These are phyloP conservation scores for Drosophila busckii DNA, from an alignment of 1,140 invertebrate species.

Conservation along the genomic window DNA sequence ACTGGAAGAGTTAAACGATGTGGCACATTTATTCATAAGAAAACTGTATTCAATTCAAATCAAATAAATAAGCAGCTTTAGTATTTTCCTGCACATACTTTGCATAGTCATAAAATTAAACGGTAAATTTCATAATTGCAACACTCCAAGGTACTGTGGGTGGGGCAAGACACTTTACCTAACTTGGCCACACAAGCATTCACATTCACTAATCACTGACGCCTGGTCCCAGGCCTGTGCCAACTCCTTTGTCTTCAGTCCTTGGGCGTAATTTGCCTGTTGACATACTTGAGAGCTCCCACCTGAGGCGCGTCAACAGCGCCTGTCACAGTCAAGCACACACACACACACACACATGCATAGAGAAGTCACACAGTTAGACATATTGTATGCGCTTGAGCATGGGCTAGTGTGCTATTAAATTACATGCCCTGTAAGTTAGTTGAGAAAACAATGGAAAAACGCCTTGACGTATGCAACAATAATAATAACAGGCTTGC, in stretches of 20 bases:
- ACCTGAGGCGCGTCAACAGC: constrained; percentile 35
- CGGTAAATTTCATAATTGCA: constrained; percentile 33
- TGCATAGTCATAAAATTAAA: constrained; percentile 37
- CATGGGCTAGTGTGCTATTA: constrained; percentile 27
- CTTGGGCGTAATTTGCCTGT: constrained; percentile 39
- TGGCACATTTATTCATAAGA: too few species aligned
- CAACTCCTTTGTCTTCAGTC: constrained; percentile 28
- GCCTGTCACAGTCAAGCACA: constrained; percentile 17
- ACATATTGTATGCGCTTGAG: neutral
- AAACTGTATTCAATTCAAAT: too few species aligned
- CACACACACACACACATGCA: constrained; percentile 2
- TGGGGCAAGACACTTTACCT: constrained; percentile 2
- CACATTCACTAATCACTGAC: constrained; percentile 20
- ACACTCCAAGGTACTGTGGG: constrained; percentile 21
- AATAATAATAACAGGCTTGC: constrained; percentile 43
- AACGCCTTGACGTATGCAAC: constrained; percentile 43
- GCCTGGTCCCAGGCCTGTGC: constrained; percentile 8
- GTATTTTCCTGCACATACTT: too few species aligned
- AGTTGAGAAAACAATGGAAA: constrained; percentile 46
- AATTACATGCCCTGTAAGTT: constrained; percentile 44
- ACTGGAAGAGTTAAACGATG: too few species aligned
- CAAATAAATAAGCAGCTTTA: too few species aligned
- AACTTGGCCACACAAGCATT: neutral
- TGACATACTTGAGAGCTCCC: constrained; percentile 33
- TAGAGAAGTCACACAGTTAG: neutral